A percentile compares a stretch with the other conserved stretches of the same genome.
Conservation (phyloP, 2,797 vertebrate species). For the Tenualosa thibaudeaui region DNA sequence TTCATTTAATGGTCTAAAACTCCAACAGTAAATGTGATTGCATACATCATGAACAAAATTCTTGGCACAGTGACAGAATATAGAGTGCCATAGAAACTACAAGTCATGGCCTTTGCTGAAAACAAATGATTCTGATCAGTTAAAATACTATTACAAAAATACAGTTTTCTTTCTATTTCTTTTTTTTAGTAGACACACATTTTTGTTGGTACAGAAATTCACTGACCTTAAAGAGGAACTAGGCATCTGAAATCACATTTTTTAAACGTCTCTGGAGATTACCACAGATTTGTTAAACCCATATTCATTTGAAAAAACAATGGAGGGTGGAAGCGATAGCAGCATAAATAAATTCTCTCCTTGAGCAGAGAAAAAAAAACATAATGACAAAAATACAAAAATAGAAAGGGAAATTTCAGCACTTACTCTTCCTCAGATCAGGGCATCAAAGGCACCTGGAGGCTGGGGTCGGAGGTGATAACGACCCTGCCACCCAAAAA, state of each 20-base stretch:
- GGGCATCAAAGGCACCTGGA: constrained; percentile 67
- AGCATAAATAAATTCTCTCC: background rate
- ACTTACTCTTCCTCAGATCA: constrained; percentile 68
- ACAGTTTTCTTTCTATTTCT: background rate
- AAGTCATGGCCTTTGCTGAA: background rate
- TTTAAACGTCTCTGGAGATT: background rate
- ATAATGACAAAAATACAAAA: background rate
- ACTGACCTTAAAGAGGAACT: background rate
- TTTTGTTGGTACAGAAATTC: background rate
- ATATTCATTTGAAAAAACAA: background rate
- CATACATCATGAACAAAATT: background rate
- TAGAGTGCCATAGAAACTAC: background rate
- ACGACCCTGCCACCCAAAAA: constrained; percentile 61
- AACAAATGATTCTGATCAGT: background rate
- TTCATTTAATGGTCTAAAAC: background rate
- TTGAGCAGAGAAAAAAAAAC: background rate
- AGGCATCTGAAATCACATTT: background rate
- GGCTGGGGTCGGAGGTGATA: constrained; percentile 64
- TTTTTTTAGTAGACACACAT: background rate
- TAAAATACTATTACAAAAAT: background rate
- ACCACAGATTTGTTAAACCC: background rate
- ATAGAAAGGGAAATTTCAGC: constrained; percentile 48
- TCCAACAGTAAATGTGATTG: background rate
- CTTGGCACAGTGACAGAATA: background rate
- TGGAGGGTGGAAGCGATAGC: background rate